phyloP scores from a whole-genome alignment of 2,113 vertebrate species.

The Stegastes partitus region DNA sequence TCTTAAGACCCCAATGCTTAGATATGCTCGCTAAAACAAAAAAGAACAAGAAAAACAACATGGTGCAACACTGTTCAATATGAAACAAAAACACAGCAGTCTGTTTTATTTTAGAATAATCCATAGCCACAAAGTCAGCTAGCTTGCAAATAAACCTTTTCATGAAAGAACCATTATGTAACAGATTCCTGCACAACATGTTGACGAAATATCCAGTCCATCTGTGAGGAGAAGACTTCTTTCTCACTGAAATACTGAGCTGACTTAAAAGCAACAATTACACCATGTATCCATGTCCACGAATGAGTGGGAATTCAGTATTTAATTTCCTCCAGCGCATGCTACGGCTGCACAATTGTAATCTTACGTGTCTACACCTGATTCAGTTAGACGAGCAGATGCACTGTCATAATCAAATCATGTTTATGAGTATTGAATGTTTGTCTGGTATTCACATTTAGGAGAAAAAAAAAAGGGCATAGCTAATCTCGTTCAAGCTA shows the following conservation, averaged over 20 bases:
- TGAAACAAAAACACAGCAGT: conserved; percentile 9
- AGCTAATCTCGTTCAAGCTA: neutral
- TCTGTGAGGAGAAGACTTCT: neutral
- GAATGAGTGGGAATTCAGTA: conserved; percentile 12
- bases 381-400: conserved; percentile 23
- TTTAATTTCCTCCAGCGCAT: conserved; percentile 18
- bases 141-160: conserved; percentile 30
- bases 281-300: conserved; percentile 3
- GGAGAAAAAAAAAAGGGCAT: neutral
- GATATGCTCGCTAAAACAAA: conserved; percentile 1
- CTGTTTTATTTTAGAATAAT: conserved; percentile 39
- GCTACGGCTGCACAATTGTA: neutral
- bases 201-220: conserved; percentile 39
- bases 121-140: conserved; percentile 9
- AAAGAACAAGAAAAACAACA: neutral
- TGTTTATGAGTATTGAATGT: conserved; percentile 10
- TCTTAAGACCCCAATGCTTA: neutral
- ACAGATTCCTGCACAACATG: conserved; percentile 35
- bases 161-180: conserved; percentile 49
- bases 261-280: conserved; percentile 22
- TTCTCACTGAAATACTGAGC: conserved; percentile 7
- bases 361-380: conserved; percentile 4
- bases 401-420: conserved; percentile 42
- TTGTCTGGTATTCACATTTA: neutral
- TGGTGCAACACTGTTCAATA: neutral